Base-by-base conservation (phyloP, 2,888 invertebrate genomes). In the Leucozona laternaria region DNA sequence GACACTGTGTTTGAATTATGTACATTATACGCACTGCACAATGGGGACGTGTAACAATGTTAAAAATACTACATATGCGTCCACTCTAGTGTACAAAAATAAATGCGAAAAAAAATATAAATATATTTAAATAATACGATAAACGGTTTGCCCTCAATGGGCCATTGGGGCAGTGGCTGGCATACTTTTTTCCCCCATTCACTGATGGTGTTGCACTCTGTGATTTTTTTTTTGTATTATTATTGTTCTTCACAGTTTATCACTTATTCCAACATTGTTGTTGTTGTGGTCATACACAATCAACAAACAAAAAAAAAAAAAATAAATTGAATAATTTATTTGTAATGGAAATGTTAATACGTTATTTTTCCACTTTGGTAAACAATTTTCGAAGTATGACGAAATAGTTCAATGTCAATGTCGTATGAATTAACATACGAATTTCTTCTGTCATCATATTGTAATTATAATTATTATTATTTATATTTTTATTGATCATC, bases 381-480 rank as follows among this genome's bases (percentile, higher is more conserved):
- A 7, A 57, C 45, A 17, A 17, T 50, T 64, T 62, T 40, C 57
- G 28, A 48, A 57, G 62, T 77, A 76, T 64, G 70, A 81, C 81
- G 76, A 81, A 57, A 48, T 76, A 71, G 70, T 77, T 70, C 81
- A 81, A 76, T 81, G 81, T 77, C 81, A 81, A 81, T 81, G 81
- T 48, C 71, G 57, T 48, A 76, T 64, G 48, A 75, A 71, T 76
- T 81, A 70, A 45, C 45, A 76, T 70, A 66, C 8, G 25, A 50
- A 43, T 34, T 60, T 28, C 6, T 0, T 28, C 25, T 53, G 15
- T 17, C 40, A 34, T 31, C 57, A 62, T 28, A 17, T 48, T 68
- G 31, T 66, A 22, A 57, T 57, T n/a, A 17, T 17, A 15, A 60
- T 37, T 34, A 60, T 22, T 37, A 60, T 40, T 40, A 15, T 10